Evolutionary conservation across 2,113 vertebrate genomes (phyloP).

Genomic region (Manacus vitellinus): DNA sequence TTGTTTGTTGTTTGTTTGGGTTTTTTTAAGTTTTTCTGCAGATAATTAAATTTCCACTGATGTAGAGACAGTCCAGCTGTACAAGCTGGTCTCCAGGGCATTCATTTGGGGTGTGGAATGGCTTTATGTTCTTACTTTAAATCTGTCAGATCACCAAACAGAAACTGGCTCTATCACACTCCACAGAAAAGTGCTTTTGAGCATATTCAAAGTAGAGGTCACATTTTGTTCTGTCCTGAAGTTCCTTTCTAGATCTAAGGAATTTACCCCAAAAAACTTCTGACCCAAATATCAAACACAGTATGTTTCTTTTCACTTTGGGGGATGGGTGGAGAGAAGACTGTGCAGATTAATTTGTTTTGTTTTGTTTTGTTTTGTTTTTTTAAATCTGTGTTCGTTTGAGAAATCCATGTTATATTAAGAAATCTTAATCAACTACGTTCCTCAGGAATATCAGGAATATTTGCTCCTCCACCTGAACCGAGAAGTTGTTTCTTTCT

Average conservation of each 20-base stretch:
- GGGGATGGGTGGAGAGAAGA: not conserved
- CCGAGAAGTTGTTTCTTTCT: not conserved
- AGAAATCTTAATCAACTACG: not conserved
- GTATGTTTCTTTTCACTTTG: not conserved
- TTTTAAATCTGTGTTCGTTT: rapidly evolving
- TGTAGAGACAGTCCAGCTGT: not conserved
- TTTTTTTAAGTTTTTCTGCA: not conserved
- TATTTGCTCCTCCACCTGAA: not conserved
- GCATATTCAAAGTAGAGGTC: not conserved
- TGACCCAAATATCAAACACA: not conserved
- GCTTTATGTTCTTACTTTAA: not conserved
- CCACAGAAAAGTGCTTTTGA: not conserved
- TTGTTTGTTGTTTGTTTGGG: not conserved
- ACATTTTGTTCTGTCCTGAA: not conserved
- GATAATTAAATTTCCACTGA: not conserved
- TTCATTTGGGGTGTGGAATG: not conserved
- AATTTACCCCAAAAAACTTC: not conserved
- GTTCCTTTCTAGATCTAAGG: not conserved
- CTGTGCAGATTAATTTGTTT: not conserved
- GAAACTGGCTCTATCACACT: not conserved
- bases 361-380: too few relatives aligned
- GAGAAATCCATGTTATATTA: not conserved
- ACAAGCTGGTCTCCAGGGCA: not conserved
- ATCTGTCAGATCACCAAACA: not conserved
- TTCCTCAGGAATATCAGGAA: not conserved